Evolutionary conservation across 2,797 vertebrate genomes (phyloP).

Genomic region (Phoeniculus purpureus): DNA sequence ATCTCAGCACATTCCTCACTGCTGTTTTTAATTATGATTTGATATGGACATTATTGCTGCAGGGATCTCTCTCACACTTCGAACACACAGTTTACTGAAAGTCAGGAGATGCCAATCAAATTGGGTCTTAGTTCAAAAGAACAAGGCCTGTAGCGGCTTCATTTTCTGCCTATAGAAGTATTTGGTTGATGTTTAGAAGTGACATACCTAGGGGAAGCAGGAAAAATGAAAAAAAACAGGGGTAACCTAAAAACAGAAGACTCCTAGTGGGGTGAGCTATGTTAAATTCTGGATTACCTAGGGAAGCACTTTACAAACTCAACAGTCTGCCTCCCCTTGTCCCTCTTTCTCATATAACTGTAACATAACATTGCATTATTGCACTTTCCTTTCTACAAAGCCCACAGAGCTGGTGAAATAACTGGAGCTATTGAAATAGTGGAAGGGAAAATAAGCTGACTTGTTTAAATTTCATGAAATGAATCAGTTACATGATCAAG

Average conservation of each 20-base stretch:
- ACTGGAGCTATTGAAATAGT: background rate
- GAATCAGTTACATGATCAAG: background rate
- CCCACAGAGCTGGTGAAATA: background rate
- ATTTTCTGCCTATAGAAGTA: conserved; percentile 34
- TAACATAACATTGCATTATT: background rate
- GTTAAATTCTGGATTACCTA: background rate
- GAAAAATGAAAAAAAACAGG: conserved; percentile 19
- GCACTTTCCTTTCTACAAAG: background rate
- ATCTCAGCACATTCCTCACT: conserved; percentile 53
- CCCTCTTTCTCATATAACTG: background rate
- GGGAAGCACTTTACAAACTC: background rate
- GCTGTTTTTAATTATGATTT: conserved; percentile 65
- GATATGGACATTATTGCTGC: conserved; percentile 55
- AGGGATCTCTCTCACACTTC: conserved; percentile 47
- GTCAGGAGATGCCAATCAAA: conserved; percentile 35
- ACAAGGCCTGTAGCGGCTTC: conserved; percentile 33
- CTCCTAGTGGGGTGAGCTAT: background rate
- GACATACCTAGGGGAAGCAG: conserved; percentile 18
- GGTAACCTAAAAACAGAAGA: conserved; percentile 8
- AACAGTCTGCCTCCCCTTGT: background rate
- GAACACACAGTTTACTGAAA: conserved; percentile 46
- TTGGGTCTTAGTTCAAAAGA: conserved; percentile 46
- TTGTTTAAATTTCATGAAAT: background rate
- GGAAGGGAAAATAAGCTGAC: background rate
- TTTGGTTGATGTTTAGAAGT: conserved; percentile 43